Evolutionary conservation across 2,113 vertebrate genomes (phyloP).

Genomic region (Pleuronectes platessa): DNA sequence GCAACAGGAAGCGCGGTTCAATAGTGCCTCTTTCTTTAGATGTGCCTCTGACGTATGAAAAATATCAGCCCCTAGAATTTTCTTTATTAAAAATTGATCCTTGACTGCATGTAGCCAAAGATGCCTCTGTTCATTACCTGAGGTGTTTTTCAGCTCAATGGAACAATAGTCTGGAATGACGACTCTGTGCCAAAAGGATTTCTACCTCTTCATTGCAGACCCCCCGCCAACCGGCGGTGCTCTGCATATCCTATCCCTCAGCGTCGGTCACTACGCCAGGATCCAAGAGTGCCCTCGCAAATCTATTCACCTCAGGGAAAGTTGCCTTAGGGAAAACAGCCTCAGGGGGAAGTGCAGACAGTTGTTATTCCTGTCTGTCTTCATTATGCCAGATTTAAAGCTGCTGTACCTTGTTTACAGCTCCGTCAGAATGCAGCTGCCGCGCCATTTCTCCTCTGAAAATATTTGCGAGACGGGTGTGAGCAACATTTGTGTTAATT

Average conservation of each 20-base stretch:
- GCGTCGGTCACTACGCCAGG: constrained; percentile 51
- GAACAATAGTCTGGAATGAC: constrained; percentile 35
- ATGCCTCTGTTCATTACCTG: constrained; percentile 32
- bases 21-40: constrained; percentile 24
- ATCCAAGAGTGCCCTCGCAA: constrained; percentile 59
- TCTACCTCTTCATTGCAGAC: constrained; percentile 15
- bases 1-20: constrained; percentile 27
- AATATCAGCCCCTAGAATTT: constrained; percentile 22
- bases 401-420: constrained; percentile 65
- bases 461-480: constrained; percentile 37
- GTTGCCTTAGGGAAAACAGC: constrained; percentile 62
- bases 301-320: constrained; percentile 67
- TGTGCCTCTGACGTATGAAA: constrained; percentile 48
- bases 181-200: constrained; percentile 14
- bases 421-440: constrained; percentile 51
- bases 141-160: constrained; percentile 42
- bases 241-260: constrained; percentile 30
- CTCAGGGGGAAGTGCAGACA: constrained; percentile 43
- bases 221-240: constrained; percentile 16
- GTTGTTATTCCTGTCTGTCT: constrained; percentile 64
- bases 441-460: constrained; percentile 32
- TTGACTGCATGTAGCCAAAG: constrained; percentile 42
- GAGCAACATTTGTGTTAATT: constrained; percentile 46
- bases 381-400: constrained; percentile 69
- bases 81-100: constrained; percentile 53